Conservation (phyloP, 2,888 invertebrate genomes). For the Tetramorium bicarinatum region DNA sequence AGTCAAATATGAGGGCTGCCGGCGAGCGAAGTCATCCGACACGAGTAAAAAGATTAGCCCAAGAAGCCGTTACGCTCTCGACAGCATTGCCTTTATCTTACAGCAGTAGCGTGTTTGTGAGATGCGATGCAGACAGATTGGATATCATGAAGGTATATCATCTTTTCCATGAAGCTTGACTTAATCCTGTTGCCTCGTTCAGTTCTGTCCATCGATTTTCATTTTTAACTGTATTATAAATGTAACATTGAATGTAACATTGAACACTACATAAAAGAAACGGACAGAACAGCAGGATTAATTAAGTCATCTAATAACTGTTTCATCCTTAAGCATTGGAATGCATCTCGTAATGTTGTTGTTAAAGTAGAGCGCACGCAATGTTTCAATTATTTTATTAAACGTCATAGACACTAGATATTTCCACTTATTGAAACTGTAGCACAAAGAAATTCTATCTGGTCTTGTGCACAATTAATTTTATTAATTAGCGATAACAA, state of each 20-base stretch:
- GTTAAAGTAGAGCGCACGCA: neutral
- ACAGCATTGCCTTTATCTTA: slow-evolving; percentile 96
- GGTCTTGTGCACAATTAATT: neutral
- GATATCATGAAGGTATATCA: slow-evolving; percentile 96
- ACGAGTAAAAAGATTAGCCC: slow-evolving; percentile 96
- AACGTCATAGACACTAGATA: neutral
- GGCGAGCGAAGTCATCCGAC: slow-evolving; percentile 95
- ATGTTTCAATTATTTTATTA: neutral
- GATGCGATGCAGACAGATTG: slow-evolving; percentile 97
- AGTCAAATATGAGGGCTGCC: slow-evolving; percentile 94
- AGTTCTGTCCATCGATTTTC: neutral
- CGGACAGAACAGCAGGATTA: slow-evolving; percentile 23
- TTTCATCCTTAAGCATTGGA: neutral
- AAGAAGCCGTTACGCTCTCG: slow-evolving; percentile 97
- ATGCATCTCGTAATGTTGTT: neutral
- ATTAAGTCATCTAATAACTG: neutral
- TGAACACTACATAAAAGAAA: neutral
- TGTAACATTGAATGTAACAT: neutral
- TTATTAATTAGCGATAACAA: neutral
- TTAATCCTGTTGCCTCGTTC: neutral
- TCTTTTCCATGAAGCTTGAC: neutral
- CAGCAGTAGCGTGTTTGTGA: slow-evolving; percentile 97
- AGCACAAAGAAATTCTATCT: neutral
- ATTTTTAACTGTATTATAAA: neutral
- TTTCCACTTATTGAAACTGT: neutral